A percentile compares a stretch with the other conserved stretches of the same genome.
These are phyloP conservation scores for Malthinus seriepunctatus DNA, from an alignment of 2,888 invertebrate species.

Conservation along the genomic window DNA sequence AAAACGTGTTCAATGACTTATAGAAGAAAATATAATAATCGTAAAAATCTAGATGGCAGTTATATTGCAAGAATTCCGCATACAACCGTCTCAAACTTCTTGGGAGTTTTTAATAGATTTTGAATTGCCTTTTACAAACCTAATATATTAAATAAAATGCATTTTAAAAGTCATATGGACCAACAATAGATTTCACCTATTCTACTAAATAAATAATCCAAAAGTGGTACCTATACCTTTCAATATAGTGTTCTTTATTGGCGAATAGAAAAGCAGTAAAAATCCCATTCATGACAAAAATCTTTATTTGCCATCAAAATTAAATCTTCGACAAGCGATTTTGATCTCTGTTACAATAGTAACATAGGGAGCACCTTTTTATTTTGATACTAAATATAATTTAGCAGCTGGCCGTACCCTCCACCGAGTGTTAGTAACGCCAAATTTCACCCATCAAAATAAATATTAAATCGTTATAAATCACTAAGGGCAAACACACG, in stretches of 20 bases:
- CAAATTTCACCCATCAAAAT: constrained; percentile 59
- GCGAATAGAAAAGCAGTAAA: constrained; percentile 49
- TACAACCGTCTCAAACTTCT: too few relatives aligned
- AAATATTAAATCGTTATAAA: constrained; percentile 59
- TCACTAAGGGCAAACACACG: constrained; percentile 44
- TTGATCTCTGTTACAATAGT: constrained; percentile 34
- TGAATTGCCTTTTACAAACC: too few relatives aligned
- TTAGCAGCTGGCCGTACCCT: constrained; percentile 53
- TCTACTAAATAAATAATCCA: constrained; percentile 30
- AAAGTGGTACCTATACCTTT: constrained; percentile 18
- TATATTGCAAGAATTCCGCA: too few relatives aligned
- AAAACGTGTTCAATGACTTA: too few relatives aligned
- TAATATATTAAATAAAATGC: too few relatives aligned
- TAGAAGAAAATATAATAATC: too few relatives aligned
- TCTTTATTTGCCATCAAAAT: constrained; percentile 38
- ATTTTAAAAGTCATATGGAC: too few relatives aligned
- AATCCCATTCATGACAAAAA: constrained; percentile 48
- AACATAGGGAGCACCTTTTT: constrained; percentile 32
- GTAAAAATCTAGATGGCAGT: too few relatives aligned
- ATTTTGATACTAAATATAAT: constrained; percentile 48
- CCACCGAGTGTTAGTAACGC: constrained; percentile 54
- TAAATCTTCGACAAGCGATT: constrained; percentile 38
- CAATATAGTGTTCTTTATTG: constrained; percentile 23
- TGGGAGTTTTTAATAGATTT: too few relatives aligned
- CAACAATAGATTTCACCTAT: constrained; percentile 29